Conservation (phyloP, 37 sponge, comb jelly and placozoan genomes). For the Chondrosia reniformis region DNA sequence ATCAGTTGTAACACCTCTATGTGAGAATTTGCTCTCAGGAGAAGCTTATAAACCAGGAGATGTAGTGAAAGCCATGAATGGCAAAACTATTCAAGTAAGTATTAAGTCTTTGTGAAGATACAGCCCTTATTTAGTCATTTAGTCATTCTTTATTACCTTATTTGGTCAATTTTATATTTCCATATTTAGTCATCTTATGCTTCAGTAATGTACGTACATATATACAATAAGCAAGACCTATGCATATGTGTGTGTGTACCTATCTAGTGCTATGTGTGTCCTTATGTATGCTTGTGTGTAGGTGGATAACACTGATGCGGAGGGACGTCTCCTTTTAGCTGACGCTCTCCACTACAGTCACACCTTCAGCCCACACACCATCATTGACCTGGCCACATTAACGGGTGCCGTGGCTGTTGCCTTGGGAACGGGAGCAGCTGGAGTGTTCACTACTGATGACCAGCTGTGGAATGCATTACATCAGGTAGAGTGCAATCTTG, state of each 20-base stretch:
- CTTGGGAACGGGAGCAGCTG: conserved; percentile 81
- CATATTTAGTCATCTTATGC: too few species aligned
- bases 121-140: too few species aligned
- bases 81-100: conserved; percentile 88
- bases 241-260: background rate
- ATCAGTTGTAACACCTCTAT: conserved; percentile 74
- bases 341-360: conserved; percentile 87
- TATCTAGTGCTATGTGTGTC: background rate
- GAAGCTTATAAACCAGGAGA: conserved; percentile 92
- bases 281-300: conserved; percentile 5
- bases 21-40: conserved; percentile 96
- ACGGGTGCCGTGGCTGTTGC: conserved; percentile 80
- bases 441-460: conserved; percentile 58
- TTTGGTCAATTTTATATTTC: too few species aligned
- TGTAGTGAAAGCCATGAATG: conserved; percentile 91
- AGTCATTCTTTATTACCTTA: too few species aligned
- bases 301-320: conserved; percentile 98
- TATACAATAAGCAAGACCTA: background rate
- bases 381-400: conserved; percentile 86
- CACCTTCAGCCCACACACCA: conserved; percentile 66
- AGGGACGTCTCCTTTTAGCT: conserved; percentile 89
- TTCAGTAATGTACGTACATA: background rate
- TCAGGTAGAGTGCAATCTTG: too few species aligned
- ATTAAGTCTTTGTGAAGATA: too few species aligned
- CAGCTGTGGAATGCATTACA: conserved; percentile 67